phyloP scores from a whole-genome alignment of 2,113 vertebrate genomes.

The Capreolus pygargus region DNA sequence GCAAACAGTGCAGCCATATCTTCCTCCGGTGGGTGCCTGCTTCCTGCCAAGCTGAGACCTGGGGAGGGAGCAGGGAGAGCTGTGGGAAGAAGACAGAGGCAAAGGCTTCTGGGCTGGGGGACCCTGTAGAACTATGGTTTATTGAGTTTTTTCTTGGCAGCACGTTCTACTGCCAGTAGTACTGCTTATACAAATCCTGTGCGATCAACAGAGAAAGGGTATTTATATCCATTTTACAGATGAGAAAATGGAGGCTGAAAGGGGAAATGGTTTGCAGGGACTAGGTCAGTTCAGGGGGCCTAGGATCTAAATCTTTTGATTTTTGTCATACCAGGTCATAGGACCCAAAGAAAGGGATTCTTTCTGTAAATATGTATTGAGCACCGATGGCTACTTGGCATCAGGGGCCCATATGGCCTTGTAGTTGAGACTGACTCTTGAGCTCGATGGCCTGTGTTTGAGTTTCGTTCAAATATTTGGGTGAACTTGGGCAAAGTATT shows the following conservation, averaged over 20 bases:
- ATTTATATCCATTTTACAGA: conserved; percentile 10
- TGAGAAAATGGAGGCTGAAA: background rate
- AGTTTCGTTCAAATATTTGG: background rate
- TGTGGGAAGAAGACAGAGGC: background rate
- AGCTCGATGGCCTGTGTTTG: background rate
- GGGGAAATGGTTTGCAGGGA: background rate
- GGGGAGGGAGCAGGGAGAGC: background rate
- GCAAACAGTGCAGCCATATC: conserved; percentile 96
- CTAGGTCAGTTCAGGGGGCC: background rate
- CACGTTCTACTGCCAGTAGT: background rate
- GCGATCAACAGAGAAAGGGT: background rate
- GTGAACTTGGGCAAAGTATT: background rate
- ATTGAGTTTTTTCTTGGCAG: background rate
- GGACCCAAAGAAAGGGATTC: background rate
- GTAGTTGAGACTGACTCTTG: background rate
- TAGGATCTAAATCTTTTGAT: background rate
- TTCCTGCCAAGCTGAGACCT: background rate
- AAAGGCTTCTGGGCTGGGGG: background rate
- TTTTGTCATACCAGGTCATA: background rate
- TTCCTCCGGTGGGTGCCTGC: conserved; percentile 87
- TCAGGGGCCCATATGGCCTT: background rate
- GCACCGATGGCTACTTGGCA: background rate
- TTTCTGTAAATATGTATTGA: background rate
- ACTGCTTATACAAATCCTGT: background rate
- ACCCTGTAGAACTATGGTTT: background rate